Evolutionary conservation across 2,888 invertebrate species (phyloP), one percentile per base, ranked within the genome.

Genomic region (Tachina lurida): DNA sequence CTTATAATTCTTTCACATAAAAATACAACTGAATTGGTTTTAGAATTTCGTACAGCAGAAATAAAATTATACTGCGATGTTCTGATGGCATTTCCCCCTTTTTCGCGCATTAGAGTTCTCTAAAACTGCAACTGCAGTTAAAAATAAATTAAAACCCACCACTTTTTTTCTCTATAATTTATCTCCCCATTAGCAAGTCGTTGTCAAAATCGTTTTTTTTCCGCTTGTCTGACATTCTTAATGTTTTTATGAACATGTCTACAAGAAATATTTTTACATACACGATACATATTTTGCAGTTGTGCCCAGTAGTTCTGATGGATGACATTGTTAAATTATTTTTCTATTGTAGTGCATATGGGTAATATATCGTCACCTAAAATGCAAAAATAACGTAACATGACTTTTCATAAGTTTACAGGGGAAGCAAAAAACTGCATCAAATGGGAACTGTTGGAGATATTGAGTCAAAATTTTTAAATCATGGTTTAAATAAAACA

Each of bases 61-160:
- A 56, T 56, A 22, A 13, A 56, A 17, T 10, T 17, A 10, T 54
- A 19, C 10, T 31, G 31, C 31, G 2, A 7, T 31, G 31, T 54
- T 54, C 17, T 10, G 19, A 5, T 31, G 31, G 0, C 4, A 47
- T 15, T 12, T 54, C 8, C 43, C 56, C 54, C 43, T 43, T 43
- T 43, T 54, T 10, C 9, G 10, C 43, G 63, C 63, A 31, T 10
- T 54, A 31, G 31, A 13, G 22, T 62, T n/a, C 12, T 65, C 31
- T 54, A 65, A 17, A 54, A 43, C 12, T 45, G 62, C n/a, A 52
- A 13, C 43, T 68, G 7, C 12, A 60, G 19, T 68, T n/a, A 41
- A 58, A 31, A 71, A 73, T 77, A 77, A 77, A 77, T 77, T 77
- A 60, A 83, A 83, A 71, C 83, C 83, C 76, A 83, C 83, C 5